Evolutionary conservation across 2,888 invertebrate genomes (phyloP).

Genomic region (Rhodophaea formosa): DNA sequence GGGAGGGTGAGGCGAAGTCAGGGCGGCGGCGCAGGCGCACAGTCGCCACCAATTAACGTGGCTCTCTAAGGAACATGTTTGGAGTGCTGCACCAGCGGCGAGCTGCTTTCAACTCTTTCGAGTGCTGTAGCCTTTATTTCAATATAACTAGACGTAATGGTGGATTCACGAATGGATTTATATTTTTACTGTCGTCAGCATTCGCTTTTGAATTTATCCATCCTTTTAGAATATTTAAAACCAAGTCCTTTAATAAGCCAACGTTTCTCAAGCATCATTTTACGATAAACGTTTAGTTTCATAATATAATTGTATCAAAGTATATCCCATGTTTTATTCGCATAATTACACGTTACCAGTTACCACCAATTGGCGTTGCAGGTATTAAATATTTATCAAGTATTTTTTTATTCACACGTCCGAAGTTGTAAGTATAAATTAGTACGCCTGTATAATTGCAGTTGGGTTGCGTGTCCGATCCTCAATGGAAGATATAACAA

Average conservation of each 20-base stretch:
- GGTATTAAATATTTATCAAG: conserved; percentile 14
- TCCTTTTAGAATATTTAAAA: background rate
- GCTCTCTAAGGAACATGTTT: conserved; percentile 57
- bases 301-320: background rate
- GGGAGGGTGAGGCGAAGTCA: background rate
- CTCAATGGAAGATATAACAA: conserved; percentile 55
- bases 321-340: background rate
- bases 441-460: conserved; percentile 50
- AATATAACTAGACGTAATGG: conserved; percentile 21
- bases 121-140: conserved; percentile 55
- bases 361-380: conserved; percentile 3
- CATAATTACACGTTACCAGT: conserved; percentile 3
- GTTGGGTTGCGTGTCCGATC: conserved; percentile 42
- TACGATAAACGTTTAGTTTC: background rate
- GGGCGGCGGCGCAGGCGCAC: conserved; percentile 36
- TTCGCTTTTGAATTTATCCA: background rate
- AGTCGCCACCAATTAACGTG: conserved; percentile 69
- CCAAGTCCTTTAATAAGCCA: background rate
- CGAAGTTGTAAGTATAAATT: conserved; percentile 42
- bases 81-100: conserved; percentile 52
- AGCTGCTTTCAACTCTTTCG: conserved; percentile 57
- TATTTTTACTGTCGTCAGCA: background rate
- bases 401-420: conserved; percentile 30
- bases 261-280: background rate
- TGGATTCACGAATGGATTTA: background rate